Conservation (phyloP, 2,113 vertebrate species). For the Camarhynchus parvulus region DNA sequence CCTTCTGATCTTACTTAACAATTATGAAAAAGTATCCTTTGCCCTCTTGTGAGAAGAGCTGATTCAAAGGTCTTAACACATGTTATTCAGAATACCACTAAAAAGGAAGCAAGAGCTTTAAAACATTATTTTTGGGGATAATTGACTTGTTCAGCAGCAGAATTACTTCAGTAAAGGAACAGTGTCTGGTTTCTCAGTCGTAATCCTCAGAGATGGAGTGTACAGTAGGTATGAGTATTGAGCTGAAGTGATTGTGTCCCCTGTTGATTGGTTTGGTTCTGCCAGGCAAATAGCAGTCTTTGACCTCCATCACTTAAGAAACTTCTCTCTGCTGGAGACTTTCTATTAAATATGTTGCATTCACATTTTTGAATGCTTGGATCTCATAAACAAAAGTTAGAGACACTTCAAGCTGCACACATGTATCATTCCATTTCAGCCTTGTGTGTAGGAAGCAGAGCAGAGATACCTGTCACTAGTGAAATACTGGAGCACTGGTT, state of each 20-base stretch:
- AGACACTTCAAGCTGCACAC: background rate
- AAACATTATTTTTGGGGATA: background rate
- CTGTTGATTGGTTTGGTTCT: background rate
- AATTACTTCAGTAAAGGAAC: background rate
- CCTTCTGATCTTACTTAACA: background rate
- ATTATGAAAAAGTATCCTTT: background rate
- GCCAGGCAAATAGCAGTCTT: background rate
- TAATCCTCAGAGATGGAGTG: background rate
- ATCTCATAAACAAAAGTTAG: background rate
- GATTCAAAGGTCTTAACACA: background rate
- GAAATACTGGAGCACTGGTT: background rate
- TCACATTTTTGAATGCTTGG: background rate
- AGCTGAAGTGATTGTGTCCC: background rate
- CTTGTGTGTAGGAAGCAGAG: background rate
- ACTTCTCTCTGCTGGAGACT: background rate
- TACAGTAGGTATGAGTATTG: background rate
- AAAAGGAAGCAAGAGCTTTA: background rate
- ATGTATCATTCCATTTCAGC: background rate
- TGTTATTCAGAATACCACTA: background rate
- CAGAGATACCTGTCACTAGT: background rate
- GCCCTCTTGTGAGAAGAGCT: background rate
- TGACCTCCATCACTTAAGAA: background rate
- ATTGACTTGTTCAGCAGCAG: background rate
- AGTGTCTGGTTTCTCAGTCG: background rate
- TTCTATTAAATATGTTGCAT: background rate